Evolutionary conservation across 2,888 invertebrate species (phyloP), one percentile per base, ranked within the genome.

Genomic region (Exephanes ischioxanthus): DNA sequence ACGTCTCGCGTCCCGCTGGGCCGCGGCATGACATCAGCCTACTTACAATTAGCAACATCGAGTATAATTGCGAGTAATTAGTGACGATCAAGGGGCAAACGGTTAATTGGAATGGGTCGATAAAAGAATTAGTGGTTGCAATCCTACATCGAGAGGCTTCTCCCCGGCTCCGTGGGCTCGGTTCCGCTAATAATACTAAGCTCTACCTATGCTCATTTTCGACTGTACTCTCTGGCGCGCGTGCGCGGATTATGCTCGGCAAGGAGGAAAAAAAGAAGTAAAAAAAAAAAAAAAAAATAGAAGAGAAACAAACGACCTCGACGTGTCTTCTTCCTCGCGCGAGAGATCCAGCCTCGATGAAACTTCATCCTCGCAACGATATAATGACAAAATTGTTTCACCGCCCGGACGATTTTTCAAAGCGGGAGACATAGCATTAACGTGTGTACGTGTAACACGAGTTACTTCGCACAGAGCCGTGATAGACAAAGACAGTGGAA

Each of bases 41-140:
- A 89, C 89, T 92, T 91, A 90, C 87, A 88, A 93, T 92, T 90
- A 91, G 84, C 77, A 86, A 77, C 91, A 89, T 89, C 85, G 85
- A 83, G 86, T 14, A 58, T 92, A 92, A 93, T 93, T 91, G 90
- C 89, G 84, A 86, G 88, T 91, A 91, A 93, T 92, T 93, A 93
- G 90, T 87, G 88, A 88, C 88, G 90, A 92, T 92, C 89, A 90
- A 91, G 91, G 88, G 89, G 90, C 91, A 90, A 92, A 91, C 89
- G 88, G 89, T 90, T 91, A 91, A 93, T 93, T 91, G 92, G 88
- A 87, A 88, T 86, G 76, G 86, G 68, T 83, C 87, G 90, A 90
- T 89, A 89, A 89, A 91, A 90, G 79, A 84, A 85, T 85, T 77
- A 83, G 73, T 83, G 78, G 67, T 63, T 72, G 67, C 79, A 22